Evolutionary conservation across 2,113 vertebrate species (phyloP).

Genomic region (Pseudolaguvia tuberculata): DNA sequence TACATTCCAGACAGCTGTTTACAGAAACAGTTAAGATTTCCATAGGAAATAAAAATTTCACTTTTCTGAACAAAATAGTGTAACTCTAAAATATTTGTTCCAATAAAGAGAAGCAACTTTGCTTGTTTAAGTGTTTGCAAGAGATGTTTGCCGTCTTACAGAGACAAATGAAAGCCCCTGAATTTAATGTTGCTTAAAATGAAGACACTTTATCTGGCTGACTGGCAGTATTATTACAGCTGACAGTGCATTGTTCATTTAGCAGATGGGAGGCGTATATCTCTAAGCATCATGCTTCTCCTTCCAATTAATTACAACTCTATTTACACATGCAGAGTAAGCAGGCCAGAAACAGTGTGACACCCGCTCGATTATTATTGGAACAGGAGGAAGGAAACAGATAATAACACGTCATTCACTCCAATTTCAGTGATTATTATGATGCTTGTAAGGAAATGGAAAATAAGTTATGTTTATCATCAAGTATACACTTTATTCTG

Average conservation of each 20-base stretch:
- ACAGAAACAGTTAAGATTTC: no score
- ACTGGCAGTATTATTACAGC: slow-evolving; percentile 52
- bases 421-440: slow-evolving; percentile 9
- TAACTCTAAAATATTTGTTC: slow-evolving; percentile 1
- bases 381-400: slow-evolving; percentile 22
- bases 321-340: slow-evolving; percentile 45
- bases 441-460: neutral
- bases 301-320: slow-evolving; percentile 41
- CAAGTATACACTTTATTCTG: neutral
- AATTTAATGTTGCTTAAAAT: slow-evolving; percentile 61
- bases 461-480: neutral
- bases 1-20: no score
- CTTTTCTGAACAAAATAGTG: neutral
- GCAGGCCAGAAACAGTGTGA: slow-evolving; percentile 30
- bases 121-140: neutral
- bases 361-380: slow-evolving; percentile 20
- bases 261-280: slow-evolving; percentile 33
- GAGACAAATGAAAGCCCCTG: slow-evolving; percentile 51
- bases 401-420: slow-evolving; percentile 35
- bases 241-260: slow-evolving; percentile 55
- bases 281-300: slow-evolving; percentile 1
- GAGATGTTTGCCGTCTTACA: slow-evolving; percentile 29
- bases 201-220: slow-evolving; percentile 53
- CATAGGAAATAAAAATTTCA: no score
- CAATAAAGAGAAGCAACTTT: slow-evolving; percentile 17